Percentiles rank a stretch among this genome's conserved stretches.
These are phyloP conservation scores for Nephrotoma flavescens DNA, from an alignment of 2,888 invertebrate genomes.

Conservation along the genomic window DNA sequence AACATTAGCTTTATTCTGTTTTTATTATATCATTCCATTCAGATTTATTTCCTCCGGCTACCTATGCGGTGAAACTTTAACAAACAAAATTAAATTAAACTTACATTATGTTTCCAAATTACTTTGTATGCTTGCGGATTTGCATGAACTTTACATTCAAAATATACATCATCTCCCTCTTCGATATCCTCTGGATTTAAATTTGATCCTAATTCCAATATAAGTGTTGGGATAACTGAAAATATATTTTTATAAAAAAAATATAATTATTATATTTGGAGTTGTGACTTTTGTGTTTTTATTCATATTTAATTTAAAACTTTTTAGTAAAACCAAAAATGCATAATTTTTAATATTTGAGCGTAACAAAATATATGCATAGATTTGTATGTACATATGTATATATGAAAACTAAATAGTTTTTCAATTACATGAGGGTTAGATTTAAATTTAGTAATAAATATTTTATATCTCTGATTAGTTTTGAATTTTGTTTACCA, in stretches of 20 bases:
- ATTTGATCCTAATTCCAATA: constrained; percentile 54
- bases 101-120: constrained; percentile 67
- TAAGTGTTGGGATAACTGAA: constrained; percentile 53
- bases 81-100: constrained; percentile 25
- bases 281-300: not conserved
- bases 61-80: not conserved
- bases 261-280: not conserved
- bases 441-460: too few species aligned
- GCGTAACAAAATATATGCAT: too few species aligned
- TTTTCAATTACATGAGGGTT: too few species aligned
- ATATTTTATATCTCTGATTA: too few species aligned
- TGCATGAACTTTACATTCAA: constrained; percentile 63
- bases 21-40: too few species aligned
- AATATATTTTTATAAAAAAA: constrained; percentile 7
- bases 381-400: too few species aligned
- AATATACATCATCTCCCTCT: constrained; percentile 67
- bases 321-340: not conserved
- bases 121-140: constrained; percentile 68
- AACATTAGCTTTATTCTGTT: too few species aligned
- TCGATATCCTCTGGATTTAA: constrained; percentile 66
- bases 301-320: not conserved
- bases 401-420: too few species aligned
- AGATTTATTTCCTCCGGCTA: not conserved
- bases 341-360: too few species aligned
- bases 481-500: too few species aligned